Conservation (phyloP, 2,888 invertebrate species). For the Thyatira batis region DNA sequence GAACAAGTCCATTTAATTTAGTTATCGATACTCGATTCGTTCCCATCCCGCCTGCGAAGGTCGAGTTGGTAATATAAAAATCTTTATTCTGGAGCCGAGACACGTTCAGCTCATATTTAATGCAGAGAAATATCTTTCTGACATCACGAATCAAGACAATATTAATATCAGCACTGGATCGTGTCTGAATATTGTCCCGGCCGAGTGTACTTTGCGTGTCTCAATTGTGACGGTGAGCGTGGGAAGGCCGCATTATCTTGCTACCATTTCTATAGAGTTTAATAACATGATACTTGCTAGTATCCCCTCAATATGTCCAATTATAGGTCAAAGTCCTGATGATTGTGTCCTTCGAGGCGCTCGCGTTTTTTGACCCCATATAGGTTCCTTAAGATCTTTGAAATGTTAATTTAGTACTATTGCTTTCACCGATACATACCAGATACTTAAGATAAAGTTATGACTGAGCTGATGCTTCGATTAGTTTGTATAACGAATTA, state of each 20-base stretch:
- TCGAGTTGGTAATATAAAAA: background rate
- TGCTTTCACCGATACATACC: background rate
- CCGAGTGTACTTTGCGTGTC: slow-evolving; percentile 26
- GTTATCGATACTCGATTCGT: background rate
- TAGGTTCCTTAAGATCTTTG: background rate
- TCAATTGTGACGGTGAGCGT: slow-evolving; percentile 49
- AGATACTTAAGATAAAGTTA: background rate
- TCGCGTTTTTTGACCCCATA: background rate
- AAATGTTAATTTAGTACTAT: no score
- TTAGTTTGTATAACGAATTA: background rate
- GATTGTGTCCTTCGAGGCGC: background rate
- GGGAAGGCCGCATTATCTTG: slow-evolving; percentile 53
- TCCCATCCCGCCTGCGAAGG: background rate
- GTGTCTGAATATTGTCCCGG: slow-evolving; percentile 9
- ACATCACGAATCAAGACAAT: slow-evolving; percentile 4
- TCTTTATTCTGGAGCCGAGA: background rate
- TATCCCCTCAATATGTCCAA: slow-evolving; percentile 26
- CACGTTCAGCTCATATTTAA: background rate
- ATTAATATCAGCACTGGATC: slow-evolving; percentile 12
- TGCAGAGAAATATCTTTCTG: background rate
- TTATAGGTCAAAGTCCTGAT: slow-evolving; percentile 15
- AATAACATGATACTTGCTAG: slow-evolving; percentile 39
- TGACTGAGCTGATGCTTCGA: background rate
- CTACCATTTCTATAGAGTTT: slow-evolving; percentile 37
- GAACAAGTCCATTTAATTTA: slow-evolving; percentile 1